Percentiles rank a stretch among this genome's conserved stretches.
Conservation (phyloP, 2,888 invertebrate genomes). For the Fragum sueziense region DNA sequence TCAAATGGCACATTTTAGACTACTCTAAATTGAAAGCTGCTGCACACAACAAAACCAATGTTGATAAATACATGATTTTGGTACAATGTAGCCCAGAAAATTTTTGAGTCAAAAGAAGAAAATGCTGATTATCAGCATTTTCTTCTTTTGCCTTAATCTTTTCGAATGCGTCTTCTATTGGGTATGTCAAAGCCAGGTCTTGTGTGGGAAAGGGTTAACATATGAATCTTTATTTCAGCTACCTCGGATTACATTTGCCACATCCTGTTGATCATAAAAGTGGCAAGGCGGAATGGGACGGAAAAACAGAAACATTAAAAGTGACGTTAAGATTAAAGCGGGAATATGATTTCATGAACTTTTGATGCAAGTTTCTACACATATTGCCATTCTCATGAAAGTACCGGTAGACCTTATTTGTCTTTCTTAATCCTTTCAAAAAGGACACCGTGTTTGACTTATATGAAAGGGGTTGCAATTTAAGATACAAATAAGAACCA, state of each 20-base stretch:
- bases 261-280: constrained; percentile 91
- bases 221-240: constrained; percentile 75
- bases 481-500: not conserved
- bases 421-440: not conserved
- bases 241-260: constrained; percentile 89
- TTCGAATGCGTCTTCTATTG: no score
- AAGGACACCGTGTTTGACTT: not conserved
- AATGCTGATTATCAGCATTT: no score
- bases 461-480: not conserved
- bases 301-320: constrained; percentile 86
- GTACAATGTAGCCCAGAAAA: no score
- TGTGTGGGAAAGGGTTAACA: no score
- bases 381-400: not conserved
- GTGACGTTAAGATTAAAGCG: constrained; percentile 89
- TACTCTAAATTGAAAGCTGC: no score
- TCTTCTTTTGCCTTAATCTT: no score
- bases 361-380: constrained; percentile 84
- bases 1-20: no score
- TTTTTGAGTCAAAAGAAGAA: no score
- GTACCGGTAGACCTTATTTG: no score
- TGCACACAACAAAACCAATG: no score
- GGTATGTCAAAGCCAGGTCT: no score
- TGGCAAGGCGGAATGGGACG: constrained; percentile 92
- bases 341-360: constrained; percentile 94
- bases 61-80: no score